Evolutionary conservation across 2,113 vertebrate genomes (phyloP).

Genomic region (Thermophis baileyi): DNA sequence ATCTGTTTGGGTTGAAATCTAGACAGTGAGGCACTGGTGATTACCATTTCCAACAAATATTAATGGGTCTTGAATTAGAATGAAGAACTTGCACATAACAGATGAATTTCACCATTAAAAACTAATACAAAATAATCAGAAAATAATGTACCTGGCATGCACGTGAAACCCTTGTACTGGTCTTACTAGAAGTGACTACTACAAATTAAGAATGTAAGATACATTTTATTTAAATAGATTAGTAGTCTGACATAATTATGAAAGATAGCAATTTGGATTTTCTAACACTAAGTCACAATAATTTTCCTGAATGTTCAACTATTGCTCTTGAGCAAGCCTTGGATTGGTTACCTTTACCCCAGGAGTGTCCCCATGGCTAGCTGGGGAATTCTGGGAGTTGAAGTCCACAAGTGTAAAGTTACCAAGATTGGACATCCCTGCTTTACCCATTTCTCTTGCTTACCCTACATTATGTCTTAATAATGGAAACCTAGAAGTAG

Average conservation of each 20-base stretch:
- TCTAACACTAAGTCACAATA: not conserved
- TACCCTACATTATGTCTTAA: not conserved
- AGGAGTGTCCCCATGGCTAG: not conserved
- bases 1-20: constrained; percentile 41
- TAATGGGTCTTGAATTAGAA: not conserved
- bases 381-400: not conserved
- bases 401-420: not conserved
- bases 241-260: not conserved
- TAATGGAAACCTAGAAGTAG: not conserved
- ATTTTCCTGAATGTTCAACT: too few relatives aligned
- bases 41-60: constrained; percentile 38
- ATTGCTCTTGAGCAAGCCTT: not conserved
- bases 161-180: not conserved
- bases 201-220: not conserved
- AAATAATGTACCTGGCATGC: not conserved
- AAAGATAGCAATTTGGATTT: not conserved
- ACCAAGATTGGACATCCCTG: not conserved
- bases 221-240: not conserved
- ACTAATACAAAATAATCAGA: not conserved
- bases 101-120: not conserved
- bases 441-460: not conserved
- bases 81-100: constrained; percentile 4
- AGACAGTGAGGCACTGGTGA: constrained; percentile 17
- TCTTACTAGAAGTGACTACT: not conserved
- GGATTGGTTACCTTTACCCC: not conserved